Conservation (phyloP, 2,888 invertebrate species). For the Latheticus oryzae region DNA sequence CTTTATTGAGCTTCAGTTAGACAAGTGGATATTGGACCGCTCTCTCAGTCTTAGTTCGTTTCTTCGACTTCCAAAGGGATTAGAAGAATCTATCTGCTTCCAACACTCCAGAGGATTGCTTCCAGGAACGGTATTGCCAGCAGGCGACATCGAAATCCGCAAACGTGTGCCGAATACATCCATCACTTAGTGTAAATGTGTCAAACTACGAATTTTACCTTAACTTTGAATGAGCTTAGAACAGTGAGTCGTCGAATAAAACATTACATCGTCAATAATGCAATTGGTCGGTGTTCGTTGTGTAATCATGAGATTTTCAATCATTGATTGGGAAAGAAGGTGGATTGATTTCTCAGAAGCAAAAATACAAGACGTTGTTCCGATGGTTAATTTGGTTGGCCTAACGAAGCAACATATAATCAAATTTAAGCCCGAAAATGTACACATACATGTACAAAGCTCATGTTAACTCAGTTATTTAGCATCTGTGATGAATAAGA, state of each 20-base stretch:
- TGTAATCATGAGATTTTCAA: slow-evolving; percentile 12
- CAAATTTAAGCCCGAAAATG: slow-evolving; percentile 37
- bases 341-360: slow-evolving; percentile 11
- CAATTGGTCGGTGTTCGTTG: slow-evolving; percentile 6
- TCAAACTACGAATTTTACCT: slow-evolving; percentile 26
- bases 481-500: slow-evolving; percentile 49
- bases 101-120: slow-evolving; percentile 41
- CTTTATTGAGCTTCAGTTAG: slow-evolving; percentile 29
- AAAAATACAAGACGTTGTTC: slow-evolving; percentile 33
- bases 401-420: slow-evolving; percentile 40
- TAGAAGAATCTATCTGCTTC: slow-evolving; percentile 45
- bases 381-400: slow-evolving; percentile 27
- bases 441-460: slow-evolving; percentile 40
- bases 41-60: slow-evolving; percentile 36
- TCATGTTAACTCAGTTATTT: slow-evolving; percentile 43
- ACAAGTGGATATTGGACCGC: slow-evolving; percentile 36
- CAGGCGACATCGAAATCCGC: slow-evolving; percentile 42
- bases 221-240: slow-evolving; percentile 32
- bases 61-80: slow-evolving; percentile 43
- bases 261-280: slow-evolving; percentile 29
- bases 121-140: slow-evolving; percentile 24
- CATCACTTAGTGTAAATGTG: slow-evolving; percentile 42
- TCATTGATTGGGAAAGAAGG: slow-evolving; percentile 3
- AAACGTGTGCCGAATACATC: slow-evolving; percentile 44
- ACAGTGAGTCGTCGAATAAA: slow-evolving; percentile 22